Conservation (phyloP, 2,888 invertebrate species). For the Tenthredo livida region DNA sequence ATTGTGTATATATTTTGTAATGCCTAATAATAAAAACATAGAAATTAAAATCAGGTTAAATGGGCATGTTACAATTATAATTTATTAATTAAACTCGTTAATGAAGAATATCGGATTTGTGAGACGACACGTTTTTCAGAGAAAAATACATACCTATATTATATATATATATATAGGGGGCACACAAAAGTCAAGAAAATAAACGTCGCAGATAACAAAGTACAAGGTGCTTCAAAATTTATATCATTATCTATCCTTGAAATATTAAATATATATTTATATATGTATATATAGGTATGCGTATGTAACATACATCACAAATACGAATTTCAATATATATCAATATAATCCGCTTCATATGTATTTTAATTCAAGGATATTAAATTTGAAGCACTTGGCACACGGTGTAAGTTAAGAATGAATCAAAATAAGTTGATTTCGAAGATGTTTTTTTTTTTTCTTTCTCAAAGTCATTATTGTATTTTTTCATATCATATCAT, state of each 20-base stretch:
- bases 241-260: neutral
- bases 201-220: slow-evolving; percentile 12
- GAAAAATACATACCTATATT: slow-evolving; percentile 33
- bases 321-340: slow-evolving; percentile 15
- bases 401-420: neutral
- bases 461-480: slow-evolving; percentile 64
- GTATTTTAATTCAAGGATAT: neutral
- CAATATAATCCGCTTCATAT: neutral
- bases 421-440: slow-evolving; percentile 18
- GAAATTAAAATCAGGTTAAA: slow-evolving; percentile 55
- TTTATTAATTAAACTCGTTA: slow-evolving; percentile 48
- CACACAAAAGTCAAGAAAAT: slow-evolving; percentile 44
- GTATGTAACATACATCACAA: neutral
- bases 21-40: slow-evolving; percentile 55
- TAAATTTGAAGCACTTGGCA: slow-evolving; percentile 44
- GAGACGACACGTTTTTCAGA: slow-evolving; percentile 20
- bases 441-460: neutral
- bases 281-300: neutral
- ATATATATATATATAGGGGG: slow-evolving; percentile 9
- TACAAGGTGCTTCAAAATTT: slow-evolving; percentile 34
- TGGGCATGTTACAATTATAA: slow-evolving; percentile 55
- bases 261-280: neutral
- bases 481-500: slow-evolving; percentile 68
- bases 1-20: slow-evolving; percentile 51
- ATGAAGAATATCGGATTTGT: slow-evolving; percentile 14